These are phyloP conservation scores for Tamandua tetradactyla DNA, from an alignment of 2,797 vertebrate species.

Conservation along the genomic window DNA sequence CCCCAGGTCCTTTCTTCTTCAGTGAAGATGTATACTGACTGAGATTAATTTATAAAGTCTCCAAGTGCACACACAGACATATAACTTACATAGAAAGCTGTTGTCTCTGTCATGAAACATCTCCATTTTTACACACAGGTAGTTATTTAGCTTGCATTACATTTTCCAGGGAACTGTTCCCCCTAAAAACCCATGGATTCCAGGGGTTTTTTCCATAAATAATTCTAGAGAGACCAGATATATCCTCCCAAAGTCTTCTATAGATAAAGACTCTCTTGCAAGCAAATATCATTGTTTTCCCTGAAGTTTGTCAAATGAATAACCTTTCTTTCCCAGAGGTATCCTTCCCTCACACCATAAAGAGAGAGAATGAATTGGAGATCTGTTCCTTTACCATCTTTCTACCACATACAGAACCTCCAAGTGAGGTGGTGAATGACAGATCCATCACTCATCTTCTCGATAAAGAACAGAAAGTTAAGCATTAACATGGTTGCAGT, in stretches of 20 bases:
- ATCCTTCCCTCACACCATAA: background rate
- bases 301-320: background rate
- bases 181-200: background rate
- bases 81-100: background rate
- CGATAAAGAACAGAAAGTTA: background rate
- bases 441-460: background rate
- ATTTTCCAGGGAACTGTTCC: background rate
- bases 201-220: background rate
- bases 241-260: background rate
- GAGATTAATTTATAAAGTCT: background rate
- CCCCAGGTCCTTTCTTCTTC: background rate
- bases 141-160: background rate
- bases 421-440: background rate
- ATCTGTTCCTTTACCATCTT: background rate
- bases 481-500: background rate
- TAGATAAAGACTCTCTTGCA: background rate
- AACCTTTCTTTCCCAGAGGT: background rate
- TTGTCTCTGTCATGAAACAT: background rate
- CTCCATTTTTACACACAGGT: background rate
- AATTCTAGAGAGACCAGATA: background rate
- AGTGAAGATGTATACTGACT: background rate
- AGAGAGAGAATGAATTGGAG: background rate
- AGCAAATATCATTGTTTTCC: background rate
- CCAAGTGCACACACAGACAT: background rate
- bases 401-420: background rate